These are phyloP conservation scores for Casuarius casuarius DNA, from an alignment of 2,113 vertebrate genomes.

Conservation along the genomic window DNA sequence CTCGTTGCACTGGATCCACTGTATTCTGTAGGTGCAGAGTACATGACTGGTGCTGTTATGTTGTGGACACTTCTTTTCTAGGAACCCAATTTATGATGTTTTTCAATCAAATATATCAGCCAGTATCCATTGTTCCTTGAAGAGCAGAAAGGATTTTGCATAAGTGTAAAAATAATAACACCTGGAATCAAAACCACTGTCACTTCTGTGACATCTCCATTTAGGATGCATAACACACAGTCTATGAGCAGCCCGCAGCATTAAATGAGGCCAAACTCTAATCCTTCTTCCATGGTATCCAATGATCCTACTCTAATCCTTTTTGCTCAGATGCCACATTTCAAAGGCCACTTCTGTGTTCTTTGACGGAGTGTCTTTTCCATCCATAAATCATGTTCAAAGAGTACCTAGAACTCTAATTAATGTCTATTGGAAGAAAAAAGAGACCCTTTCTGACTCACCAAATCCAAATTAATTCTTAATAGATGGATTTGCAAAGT, in stretches of 20 bases:
- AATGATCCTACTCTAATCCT: neutral
- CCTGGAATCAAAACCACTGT: neutral
- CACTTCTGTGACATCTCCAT: neutral
- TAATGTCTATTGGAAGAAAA: neutral
- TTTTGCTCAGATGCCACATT: neutral
- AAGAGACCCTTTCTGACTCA: neutral
- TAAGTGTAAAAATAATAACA: neutral
- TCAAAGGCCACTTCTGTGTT: neutral
- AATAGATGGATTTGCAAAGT: neutral
- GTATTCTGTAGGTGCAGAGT: neutral
- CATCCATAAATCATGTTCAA: neutral
- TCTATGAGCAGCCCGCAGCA: neutral
- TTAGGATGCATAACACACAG: neutral
- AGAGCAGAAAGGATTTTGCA: neutral
- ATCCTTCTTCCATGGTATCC: neutral
- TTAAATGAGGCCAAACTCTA: neutral
- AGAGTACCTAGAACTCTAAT: neutral
- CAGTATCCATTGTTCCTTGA: neutral
- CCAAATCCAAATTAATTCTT: neutral
- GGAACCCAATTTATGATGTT: neutral
- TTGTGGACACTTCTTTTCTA: neutral
- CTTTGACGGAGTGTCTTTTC: neutral
- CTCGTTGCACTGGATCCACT: neutral
- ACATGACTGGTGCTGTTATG: neutral
- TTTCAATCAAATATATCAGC: neutral